Base-by-base conservation (phyloP, 2,797 vertebrate species). In the Characodon lateralis region DNA sequence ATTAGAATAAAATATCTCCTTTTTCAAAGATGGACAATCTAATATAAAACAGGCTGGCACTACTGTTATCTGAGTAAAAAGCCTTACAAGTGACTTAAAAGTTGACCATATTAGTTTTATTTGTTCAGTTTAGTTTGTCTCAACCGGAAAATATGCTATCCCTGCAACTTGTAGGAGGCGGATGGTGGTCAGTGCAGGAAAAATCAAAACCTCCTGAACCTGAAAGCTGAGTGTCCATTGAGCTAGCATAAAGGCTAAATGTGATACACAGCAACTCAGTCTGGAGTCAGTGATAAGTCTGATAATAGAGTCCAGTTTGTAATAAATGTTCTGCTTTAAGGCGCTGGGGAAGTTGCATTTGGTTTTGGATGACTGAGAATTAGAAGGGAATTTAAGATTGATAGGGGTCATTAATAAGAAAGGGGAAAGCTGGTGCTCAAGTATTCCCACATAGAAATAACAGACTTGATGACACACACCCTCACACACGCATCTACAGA, bases 361-460 rank as follows among this genome's bases (percentile, higher is more conserved):
- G 76, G 55, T 66, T 76, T 43, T 76, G 85, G 74, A 84, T 35
- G 61, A 80, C 78, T 76, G 77, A 82, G 76, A 82, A 83, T 87
- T 88, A 81, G 80, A 83, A 83, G 89, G 88, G 92, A 91, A 92
- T 94, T 93, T 90, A 87, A 88, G 90, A 91, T 80, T 87, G 91
- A 94, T 89, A 93, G 87, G 83, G 79, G 92, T 94, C 91, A 89
- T 93, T 93, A 94, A 92, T 89, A 93, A 83, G 81, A 72, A 82
- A 92, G 87, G 83, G 76, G 84, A 89, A 89, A 84, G 83, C 83
- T 88, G 84, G 82, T 74, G 79, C 66, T 59, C 71, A 82, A 81
- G 61, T 72, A 79, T 85, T 86, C 81, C 81, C 85, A 85, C 69
- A 82, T 80, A 77, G 83, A 82, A 79, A 78, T 73, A 87, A 77